Percentiles rank a stretch among this genome's conserved stretches.
These are phyloP conservation scores for Phasianus colchicus DNA, from an alignment of 2,113 vertebrate species.

Conservation along the genomic window DNA sequence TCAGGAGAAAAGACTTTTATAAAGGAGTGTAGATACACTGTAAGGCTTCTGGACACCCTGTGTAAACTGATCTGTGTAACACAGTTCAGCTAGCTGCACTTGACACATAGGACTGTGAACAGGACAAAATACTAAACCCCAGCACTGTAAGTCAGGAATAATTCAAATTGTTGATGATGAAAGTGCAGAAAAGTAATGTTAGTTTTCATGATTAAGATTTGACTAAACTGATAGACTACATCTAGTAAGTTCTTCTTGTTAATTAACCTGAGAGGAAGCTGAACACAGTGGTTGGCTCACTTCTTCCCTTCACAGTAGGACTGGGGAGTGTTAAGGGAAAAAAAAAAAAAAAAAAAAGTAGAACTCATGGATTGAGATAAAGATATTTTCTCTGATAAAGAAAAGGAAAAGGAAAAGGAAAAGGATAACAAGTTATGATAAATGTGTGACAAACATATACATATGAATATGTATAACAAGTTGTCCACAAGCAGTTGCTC, in stretches of 20 bases:
- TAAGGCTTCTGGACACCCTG: not conserved
- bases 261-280: too few relatives aligned
- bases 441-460: too few relatives aligned
- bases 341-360: too few relatives aligned
- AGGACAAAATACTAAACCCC: not conserved
- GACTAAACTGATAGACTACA: not conserved
- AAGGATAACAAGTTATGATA: too few relatives aligned
- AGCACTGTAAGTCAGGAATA: rapidly evolving
- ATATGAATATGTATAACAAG: too few relatives aligned
- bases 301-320: too few relatives aligned
- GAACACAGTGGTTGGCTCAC: too few relatives aligned
- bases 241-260: not conserved
- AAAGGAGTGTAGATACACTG: not conserved
- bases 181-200: not conserved
- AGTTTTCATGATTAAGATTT: not conserved
- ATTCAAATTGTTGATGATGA: not conserved
- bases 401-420: too few relatives aligned
- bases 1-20: not conserved
- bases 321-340: too few relatives aligned
- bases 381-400: too few relatives aligned
- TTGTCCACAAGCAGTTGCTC: too few relatives aligned
- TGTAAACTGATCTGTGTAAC: not conserved
- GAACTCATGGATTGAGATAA: too few relatives aligned
- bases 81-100: not conserved
- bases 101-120: rapidly evolving